Evolutionary conservation across 2,888 invertebrate genomes (phyloP).

Genomic region (Dioctria linearis): DNA sequence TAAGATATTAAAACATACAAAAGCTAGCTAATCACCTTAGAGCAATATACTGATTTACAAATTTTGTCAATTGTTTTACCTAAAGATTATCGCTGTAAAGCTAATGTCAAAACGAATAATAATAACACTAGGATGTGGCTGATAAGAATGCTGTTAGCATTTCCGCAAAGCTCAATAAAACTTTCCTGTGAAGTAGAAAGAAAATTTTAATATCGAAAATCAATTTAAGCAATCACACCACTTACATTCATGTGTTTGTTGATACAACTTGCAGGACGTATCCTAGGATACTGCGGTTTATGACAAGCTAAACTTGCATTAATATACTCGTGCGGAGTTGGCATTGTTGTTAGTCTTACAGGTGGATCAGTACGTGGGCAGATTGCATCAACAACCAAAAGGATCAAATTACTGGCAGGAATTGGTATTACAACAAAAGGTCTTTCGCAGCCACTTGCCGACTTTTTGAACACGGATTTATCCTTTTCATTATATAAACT

Average conservation of each 20-base stretch:
- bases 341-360: constrained; percentile 69
- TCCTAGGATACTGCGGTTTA: constrained; percentile 74
- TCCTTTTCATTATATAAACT: constrained; percentile 72
- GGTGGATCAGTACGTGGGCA: constrained; percentile 74
- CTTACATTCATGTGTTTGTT: constrained; percentile 83
- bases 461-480: constrained; percentile 72
- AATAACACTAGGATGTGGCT: constrained; percentile 66
- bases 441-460: constrained; percentile 70
- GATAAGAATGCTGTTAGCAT: constrained; percentile 66
- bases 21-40: constrained; percentile 60
- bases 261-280: constrained; percentile 83
- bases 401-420: constrained; percentile 83
- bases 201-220: not conserved
- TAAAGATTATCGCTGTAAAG: constrained; percentile 24
- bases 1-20: constrained; percentile 60
- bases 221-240: constrained; percentile 55
- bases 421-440: constrained; percentile 84
- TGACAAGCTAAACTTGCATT: constrained; percentile 73
- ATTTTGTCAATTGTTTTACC: constrained; percentile 23
- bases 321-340: constrained; percentile 71
- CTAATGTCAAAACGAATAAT: constrained; percentile 62
- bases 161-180: constrained; percentile 79
- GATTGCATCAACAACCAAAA: constrained; percentile 81
- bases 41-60: constrained; percentile 47
- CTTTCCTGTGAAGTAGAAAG: constrained; percentile 73